phyloP scores from a whole-genome alignment of 1,140 invertebrate genomes.

The Trypoxylus dichotomus region DNA sequence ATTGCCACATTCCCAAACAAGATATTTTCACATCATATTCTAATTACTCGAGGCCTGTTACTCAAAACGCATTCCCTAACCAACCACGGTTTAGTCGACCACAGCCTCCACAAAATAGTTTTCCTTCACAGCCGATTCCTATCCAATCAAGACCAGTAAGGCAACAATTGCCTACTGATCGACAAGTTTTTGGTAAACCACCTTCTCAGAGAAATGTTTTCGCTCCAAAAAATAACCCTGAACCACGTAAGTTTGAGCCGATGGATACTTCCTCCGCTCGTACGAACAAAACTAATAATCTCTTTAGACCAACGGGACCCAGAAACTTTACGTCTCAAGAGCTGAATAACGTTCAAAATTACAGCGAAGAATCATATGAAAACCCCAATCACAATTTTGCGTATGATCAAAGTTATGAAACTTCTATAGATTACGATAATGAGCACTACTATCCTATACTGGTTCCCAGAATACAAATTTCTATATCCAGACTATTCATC shows the following conservation, averaged over 20 bases:
- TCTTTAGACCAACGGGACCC: neutral
- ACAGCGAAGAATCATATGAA: no score
- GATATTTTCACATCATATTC: neutral
- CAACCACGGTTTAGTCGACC: neutral
- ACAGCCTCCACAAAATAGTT: neutral
- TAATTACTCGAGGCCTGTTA: neutral
- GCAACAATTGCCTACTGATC: neutral
- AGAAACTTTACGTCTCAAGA: conserved; percentile 25
- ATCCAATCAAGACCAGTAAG: neutral
- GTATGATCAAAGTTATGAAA: no score
- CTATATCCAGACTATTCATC: neutral
- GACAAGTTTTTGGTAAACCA: conserved; percentile 10
- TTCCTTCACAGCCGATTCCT: conserved; percentile 11
- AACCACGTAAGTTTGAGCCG: conserved; percentile 30
- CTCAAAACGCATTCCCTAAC: neutral
- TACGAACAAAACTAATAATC: neutral
- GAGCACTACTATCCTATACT: no score
- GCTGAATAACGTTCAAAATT: conserved; percentile 8
- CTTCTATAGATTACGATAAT: no score
- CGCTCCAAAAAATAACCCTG: conserved; percentile 10
- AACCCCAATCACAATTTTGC: no score
- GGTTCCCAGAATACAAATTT: no score
- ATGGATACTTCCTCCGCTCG: neutral
- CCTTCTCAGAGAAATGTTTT: neutral
- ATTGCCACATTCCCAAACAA: neutral